These are phyloP conservation scores for Anneissia japonica DNA, from an alignment of 35 echinoderm and acorn worm genomes.

Conservation along the genomic window DNA sequence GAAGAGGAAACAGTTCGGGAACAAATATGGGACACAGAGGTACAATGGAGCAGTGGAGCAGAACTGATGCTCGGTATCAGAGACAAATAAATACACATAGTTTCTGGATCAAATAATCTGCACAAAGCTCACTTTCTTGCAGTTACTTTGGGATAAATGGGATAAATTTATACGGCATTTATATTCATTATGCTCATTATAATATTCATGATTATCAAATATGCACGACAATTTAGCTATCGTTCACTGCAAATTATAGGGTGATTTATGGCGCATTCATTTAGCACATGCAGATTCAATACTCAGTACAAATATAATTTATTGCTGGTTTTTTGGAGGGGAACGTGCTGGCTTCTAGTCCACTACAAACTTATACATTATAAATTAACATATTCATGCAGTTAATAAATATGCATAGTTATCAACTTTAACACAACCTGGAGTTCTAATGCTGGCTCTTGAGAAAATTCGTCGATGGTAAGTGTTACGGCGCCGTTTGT, in stretches of 20 bases:
- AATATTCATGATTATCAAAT: neutral
- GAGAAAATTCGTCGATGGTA: neutral
- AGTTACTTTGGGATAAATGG: too few species aligned
- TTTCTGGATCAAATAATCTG: neutral
- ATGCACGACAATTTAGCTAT: neutral
- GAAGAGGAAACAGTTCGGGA: too few species aligned
- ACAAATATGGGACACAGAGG: neutral
- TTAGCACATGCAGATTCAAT: neutral
- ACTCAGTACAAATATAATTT: neutral
- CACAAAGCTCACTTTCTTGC: too few species aligned
- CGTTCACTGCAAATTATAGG: neutral
- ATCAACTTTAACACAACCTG: neutral
- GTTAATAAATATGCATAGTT: neutral
- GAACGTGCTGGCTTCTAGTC: neutral
- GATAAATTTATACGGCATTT: neutral
- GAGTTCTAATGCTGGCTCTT: constrained; percentile 1
- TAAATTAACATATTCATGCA: neutral
- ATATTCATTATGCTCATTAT: neutral
- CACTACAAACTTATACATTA: neutral
- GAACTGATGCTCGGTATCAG: neutral
- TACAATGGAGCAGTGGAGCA: neutral
- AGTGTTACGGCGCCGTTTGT: neutral
- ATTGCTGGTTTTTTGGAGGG: neutral
- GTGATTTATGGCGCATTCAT: neutral
- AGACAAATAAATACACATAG: neutral